Evolutionary conservation across 2,113 vertebrate species (phyloP).

Genomic region (Gallinago media): DNA sequence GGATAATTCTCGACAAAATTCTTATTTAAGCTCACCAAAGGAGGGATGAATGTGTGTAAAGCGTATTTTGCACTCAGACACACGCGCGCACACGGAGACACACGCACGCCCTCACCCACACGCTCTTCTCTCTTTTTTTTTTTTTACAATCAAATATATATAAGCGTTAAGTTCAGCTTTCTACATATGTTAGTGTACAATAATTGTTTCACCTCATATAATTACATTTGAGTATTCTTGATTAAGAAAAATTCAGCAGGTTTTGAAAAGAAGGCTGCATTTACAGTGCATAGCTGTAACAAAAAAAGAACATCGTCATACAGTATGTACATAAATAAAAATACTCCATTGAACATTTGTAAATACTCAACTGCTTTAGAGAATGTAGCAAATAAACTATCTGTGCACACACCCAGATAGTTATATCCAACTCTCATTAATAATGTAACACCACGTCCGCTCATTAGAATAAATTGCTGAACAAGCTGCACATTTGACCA

Average conservation of each 20-base stretch:
- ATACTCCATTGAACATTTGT: conserved; percentile 94
- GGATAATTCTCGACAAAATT: conserved; percentile 75
- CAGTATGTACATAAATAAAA: conserved; percentile 99
- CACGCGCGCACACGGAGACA: conserved; percentile 66
- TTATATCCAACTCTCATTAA: conserved; percentile 78
- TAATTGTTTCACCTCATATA: conserved; percentile 90
- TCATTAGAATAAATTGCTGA: conserved; percentile 83
- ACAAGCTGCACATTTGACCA: conserved; percentile 88
- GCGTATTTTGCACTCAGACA: conserved; percentile 76
- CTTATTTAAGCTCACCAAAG: conserved; percentile 80
- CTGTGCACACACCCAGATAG: conserved; percentile 82
- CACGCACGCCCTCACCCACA: conserved; percentile 68
- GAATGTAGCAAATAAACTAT: conserved; percentile 90
- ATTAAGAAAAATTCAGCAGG: conserved; percentile 95
- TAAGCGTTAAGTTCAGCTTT: conserved; percentile 88
- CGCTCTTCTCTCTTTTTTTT: conserved; percentile 78
- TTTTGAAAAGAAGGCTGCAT: conserved; percentile 97
- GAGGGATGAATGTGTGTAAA: conserved; percentile 77
- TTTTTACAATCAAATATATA: conserved; percentile 96
- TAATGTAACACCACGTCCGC: conserved; percentile 88
- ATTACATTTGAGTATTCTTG: conserved; percentile 96
- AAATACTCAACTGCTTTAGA: conserved; percentile 93
- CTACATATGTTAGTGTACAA: conserved; percentile 95
- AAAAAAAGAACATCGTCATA: conserved; percentile 92
- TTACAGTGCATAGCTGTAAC: conserved; percentile 99